Base-by-base conservation (phyloP, 2,797 vertebrate species). In the Rhinogobio ventralis region DNA sequence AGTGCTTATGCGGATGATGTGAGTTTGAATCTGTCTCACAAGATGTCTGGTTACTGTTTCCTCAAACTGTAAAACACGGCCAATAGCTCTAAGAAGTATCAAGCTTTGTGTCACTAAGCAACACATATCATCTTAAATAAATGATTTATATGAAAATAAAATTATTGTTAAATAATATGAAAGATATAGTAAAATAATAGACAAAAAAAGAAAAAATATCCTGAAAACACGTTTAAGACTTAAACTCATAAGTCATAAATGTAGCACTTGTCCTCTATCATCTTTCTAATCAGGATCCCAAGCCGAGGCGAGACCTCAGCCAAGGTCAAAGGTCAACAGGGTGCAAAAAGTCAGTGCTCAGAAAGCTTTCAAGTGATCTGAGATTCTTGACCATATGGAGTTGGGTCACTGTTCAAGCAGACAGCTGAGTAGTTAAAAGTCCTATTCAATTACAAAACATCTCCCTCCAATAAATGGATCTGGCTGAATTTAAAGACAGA, bases 301-400 rank as follows among this genome's bases (percentile, higher is more conserved):
- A 20, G 51, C 75, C 73, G 68, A 57, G 87, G 79, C 42, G 42
- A 76, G 71, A 82, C 81, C 89, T 90, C 88, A 89, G 89, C 76
- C 86, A 25, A 84, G 69, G 79, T 74, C 80, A 84, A 79, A 87
- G 89, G 87, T 92, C 90, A 90, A 76, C 89, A 84, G 88, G 90
- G 88, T 87, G 25, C 73, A 20, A 42, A 89, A 91, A 84, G 89
- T 66, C 80, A 23, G 46, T 76, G 89, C 88, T 92, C 88, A 89
- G 33, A 87, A 82, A 75, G 85, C 88, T 75, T 85, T 79, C 13
- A 68, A 80, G 30, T 85, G 51, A 72, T 74, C 74, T 86, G 73
- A 81, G 86, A 57, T 64, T 69, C 39, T 77, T 73, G 55, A 86
- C n/a, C 76, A 57, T 75, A 80, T 25, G 85, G 51, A 82, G 6